A percentile compares a stretch with the other conserved stretches of the same genome.
These are phyloP conservation scores for Ectropis grisescens DNA, from an alignment of 1,140 invertebrate genomes.

Conservation along the genomic window DNA sequence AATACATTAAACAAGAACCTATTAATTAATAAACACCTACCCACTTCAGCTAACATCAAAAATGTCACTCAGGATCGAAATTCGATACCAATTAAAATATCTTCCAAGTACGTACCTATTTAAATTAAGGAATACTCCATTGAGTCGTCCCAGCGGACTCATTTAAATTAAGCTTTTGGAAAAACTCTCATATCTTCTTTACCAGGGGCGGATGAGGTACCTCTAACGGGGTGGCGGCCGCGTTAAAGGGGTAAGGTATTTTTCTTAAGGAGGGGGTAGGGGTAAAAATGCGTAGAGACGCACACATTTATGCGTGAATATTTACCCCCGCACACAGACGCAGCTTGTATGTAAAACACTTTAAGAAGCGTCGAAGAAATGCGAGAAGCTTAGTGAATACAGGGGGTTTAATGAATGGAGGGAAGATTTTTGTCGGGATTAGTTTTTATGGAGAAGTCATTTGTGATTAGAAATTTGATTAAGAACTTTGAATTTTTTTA, in stretches of 20 bases:
- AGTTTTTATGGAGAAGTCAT: too few species aligned
- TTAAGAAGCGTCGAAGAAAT: conserved; percentile 70
- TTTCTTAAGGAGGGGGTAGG: conserved; percentile 48
- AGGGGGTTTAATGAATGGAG: conserved; percentile 26
- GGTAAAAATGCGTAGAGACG: conserved; percentile 59
- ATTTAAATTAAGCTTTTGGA: conserved; percentile 70
- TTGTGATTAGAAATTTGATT: too few species aligned
- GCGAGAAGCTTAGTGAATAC: conserved; percentile 60
- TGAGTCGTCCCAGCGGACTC: conserved; percentile 57
- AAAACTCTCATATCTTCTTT: conserved; percentile 69
- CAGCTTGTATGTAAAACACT: conserved; percentile 65
- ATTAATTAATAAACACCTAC: too few species aligned
- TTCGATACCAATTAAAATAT: conserved; percentile 66
- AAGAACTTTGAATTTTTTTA: neutral
- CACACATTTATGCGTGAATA: conserved; percentile 62
- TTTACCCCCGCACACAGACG: conserved; percentile 56
- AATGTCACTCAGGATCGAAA: conserved; percentile 41
- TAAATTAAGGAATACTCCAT: conserved; percentile 64
- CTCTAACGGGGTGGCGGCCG: conserved; percentile 50
- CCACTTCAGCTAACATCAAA: too few species aligned
- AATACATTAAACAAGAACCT: too few species aligned
- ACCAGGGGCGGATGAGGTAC: conserved; percentile 59
- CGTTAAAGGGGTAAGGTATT: conserved; percentile 56
- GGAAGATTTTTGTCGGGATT: too few species aligned
- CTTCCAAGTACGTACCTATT: conserved; percentile 59